These are phyloP conservation scores for Peribatodes rhomboidaria DNA, from an alignment of 2,888 invertebrate genomes.

Conservation along the genomic window DNA sequence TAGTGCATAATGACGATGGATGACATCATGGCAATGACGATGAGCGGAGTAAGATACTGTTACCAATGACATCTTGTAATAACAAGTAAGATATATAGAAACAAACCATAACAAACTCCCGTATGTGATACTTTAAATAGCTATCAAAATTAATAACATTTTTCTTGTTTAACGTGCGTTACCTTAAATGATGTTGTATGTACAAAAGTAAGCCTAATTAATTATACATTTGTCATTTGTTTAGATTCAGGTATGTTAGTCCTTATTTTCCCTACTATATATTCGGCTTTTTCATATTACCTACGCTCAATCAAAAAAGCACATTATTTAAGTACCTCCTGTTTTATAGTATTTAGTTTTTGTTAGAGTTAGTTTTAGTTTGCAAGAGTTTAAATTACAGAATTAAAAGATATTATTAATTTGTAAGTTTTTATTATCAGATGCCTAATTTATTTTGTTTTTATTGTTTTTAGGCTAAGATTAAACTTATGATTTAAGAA, in stretches of 20 bases:
- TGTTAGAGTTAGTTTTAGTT: conserved; percentile 80
- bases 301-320: conserved; percentile 45
- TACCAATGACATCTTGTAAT: conserved; percentile 69
- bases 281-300: conserved; percentile 24
- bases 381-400: conserved; percentile 80
- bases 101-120: conserved; percentile 53
- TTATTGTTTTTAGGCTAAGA: conserved; percentile 59
- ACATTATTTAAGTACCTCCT: conserved; percentile 59
- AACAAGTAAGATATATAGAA: conserved; percentile 51
- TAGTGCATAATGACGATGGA: conserved; percentile 56
- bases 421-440: conserved; percentile 65
- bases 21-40: conserved; percentile 66
- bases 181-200: conserved; percentile 53
- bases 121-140: conserved; percentile 57
- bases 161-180: conserved; percentile 45
- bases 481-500: conserved; percentile 43
- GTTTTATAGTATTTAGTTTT: conserved; percentile 65
- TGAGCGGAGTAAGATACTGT: conserved; percentile 67
- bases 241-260: conserved; percentile 12
- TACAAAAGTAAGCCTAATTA: conserved; percentile 51
- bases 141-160: conserved; percentile 49
- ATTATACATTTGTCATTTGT: conserved; percentile 23
- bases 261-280: conserved; percentile 3
- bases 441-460: conserved; percentile 77
- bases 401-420: conserved; percentile 82